phyloP scores from a whole-genome alignment of 2,888 invertebrate species.

The Ptychoptera contaminata region DNA sequence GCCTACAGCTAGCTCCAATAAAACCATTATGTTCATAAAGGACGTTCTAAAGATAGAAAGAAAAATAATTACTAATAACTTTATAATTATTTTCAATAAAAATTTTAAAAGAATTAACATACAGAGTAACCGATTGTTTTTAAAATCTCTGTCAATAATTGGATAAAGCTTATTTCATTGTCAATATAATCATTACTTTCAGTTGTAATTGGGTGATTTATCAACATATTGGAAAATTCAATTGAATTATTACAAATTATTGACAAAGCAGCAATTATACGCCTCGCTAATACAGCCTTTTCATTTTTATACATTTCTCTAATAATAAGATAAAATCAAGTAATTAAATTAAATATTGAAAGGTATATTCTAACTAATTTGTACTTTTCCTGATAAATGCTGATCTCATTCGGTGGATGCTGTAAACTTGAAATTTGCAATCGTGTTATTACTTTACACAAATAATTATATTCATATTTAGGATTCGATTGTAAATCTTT shows the following conservation, averaged over 20 bases:
- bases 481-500: background rate
- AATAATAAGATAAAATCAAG: background rate
- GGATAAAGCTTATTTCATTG: background rate
- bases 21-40: conserved; percentile 7
- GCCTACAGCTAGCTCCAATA: conserved; percentile 3
- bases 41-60: conserved; percentile 7
- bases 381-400: background rate
- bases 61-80: background rate
- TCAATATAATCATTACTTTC: background rate
- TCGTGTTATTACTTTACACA: background rate
- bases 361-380: background rate
- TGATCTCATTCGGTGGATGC: no score
- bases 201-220: background rate
- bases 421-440: background rate
- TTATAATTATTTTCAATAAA: background rate
- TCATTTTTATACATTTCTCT: conserved; percentile 2
- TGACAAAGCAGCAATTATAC: conserved; percentile 7
- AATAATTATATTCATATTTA: conserved; percentile 1
- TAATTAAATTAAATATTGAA: background rate
- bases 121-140: conserved; percentile 9
- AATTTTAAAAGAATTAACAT: background rate
- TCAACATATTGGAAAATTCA: background rate
- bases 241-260: conserved; percentile 6
- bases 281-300: conserved; percentile 7
- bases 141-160: conserved; percentile 5